These are phyloP conservation scores for Drosophila melanogaster DNA, from an alignment of 1,140 invertebrate genomes.

Conservation along the genomic window Release_6_plus_ISO1_MT NC_004354.4:8549001-8549500, in stretches of 20 bases:
- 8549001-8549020: constrained; percentile 13
- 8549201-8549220: constrained; percentile 1
- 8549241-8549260: constrained; percentile 29
- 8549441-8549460: constrained; percentile 1
- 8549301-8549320: neutral
- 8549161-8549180: neutral
- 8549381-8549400: constrained; percentile 11
- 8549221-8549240: constrained; percentile 24
- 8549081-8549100: constrained; percentile 13
- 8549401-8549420: constrained; percentile 22
- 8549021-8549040: constrained; percentile 38
- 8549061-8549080: constrained; percentile 31
- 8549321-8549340: constrained; percentile 16
- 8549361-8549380: neutral
- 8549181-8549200: constrained; percentile 11
- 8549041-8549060: constrained; percentile 40
- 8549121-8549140: neutral
- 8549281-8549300: neutral
- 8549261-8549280: constrained; percentile 22
- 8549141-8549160: constrained; percentile 24
- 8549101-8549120: constrained; percentile 15
- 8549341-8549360: constrained; percentile 36
- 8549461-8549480: neutral
- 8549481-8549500: neutral
- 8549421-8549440: constrained; percentile 18